These are phyloP conservation scores for Pycnomerus fuliginosus DNA, from an alignment of 2,888 invertebrate species.

Conservation along the genomic window DNA sequence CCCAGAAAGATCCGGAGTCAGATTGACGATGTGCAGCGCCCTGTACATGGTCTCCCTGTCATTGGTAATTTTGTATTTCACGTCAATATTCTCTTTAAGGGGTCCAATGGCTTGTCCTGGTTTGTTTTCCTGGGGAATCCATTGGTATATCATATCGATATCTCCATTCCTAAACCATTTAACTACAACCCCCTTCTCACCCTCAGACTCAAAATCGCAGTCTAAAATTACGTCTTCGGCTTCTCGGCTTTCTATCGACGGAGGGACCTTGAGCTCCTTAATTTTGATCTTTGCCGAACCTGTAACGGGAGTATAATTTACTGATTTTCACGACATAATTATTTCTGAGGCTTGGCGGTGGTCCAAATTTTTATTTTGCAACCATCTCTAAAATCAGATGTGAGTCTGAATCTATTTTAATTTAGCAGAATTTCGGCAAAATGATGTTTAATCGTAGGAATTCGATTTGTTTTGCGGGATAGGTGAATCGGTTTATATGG, in stretches of 20 bases:
- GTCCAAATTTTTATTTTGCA: slow-evolving; percentile 10
- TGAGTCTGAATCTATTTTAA: slow-evolving; percentile 13
- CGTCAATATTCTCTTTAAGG: slow-evolving; percentile 50
- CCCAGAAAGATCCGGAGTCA: slow-evolving; percentile 56
- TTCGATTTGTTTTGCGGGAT: background rate
- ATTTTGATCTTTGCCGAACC: slow-evolving; percentile 39
- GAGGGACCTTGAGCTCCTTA: slow-evolving; percentile 39
- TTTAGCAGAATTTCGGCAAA: slow-evolving; percentile 1
- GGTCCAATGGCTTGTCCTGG: slow-evolving; percentile 44
- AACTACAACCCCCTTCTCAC: slow-evolving; percentile 51
- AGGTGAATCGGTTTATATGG: slow-evolving; percentile 4
- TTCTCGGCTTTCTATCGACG: slow-evolving; percentile 32
- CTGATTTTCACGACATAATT: background rate
- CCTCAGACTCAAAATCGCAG: slow-evolving; percentile 53
- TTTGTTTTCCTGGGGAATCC: slow-evolving; percentile 47
- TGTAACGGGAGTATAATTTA: slow-evolving; percentile 28
- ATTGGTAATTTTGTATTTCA: slow-evolving; percentile 49
- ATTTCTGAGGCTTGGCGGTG: slow-evolving; percentile 3
- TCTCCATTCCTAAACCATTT: slow-evolving; percentile 56
- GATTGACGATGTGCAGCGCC: slow-evolving; percentile 56
- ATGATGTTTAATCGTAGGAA: background rate
- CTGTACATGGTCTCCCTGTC: slow-evolving; percentile 53
- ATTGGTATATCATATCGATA: slow-evolving; percentile 54
- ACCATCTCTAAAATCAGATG: slow-evolving; percentile 10
- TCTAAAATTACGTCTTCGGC: slow-evolving; percentile 51